Conservation (phyloP, 2,888 invertebrate species). For the Gisinianus flammeolus region DNA sequence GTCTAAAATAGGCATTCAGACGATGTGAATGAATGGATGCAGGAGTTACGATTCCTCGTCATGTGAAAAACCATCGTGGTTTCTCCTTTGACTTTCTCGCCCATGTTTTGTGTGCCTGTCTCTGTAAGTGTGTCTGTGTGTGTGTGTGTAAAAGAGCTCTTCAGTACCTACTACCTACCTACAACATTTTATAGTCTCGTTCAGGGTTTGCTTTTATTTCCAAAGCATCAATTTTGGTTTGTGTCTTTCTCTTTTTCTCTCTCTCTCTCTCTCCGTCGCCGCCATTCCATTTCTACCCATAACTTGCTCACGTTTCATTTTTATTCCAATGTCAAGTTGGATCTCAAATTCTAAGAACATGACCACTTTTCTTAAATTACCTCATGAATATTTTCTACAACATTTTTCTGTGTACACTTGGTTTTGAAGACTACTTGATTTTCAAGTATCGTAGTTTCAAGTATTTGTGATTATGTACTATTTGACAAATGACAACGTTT, state of each 20-base stretch:
- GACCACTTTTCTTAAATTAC: not conserved
- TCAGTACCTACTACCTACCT: not conserved
- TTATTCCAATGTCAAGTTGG: not conserved
- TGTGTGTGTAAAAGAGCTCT: not conserved
- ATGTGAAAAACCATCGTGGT: slow-evolving; percentile 2
- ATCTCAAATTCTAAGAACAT: not conserved
- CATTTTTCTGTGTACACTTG: not conserved
- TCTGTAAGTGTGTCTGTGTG: not conserved
- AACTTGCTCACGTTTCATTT: not conserved
- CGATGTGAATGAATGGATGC: not conserved
- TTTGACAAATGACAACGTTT: not conserved
- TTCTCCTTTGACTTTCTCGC: not conserved
- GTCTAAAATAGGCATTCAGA: not conserved
- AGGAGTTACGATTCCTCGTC: not conserved
- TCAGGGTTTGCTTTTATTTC: not conserved
- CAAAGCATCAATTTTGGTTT: not conserved
- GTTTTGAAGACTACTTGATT: not conserved
- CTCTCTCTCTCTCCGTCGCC: no score
- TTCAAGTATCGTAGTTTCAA: not conserved
- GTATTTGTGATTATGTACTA: not conserved
- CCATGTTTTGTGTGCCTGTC: not conserved
- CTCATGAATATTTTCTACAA: not conserved
- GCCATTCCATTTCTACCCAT: no score
- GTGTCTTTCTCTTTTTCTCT: not conserved
- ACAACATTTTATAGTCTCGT: not conserved